Percentiles rank a stretch among this genome's conserved stretches.
These are phyloP conservation scores for Chaetodon trifascialis DNA, from an alignment of 2,113 vertebrate genomes.

Conservation along the genomic window DNA sequence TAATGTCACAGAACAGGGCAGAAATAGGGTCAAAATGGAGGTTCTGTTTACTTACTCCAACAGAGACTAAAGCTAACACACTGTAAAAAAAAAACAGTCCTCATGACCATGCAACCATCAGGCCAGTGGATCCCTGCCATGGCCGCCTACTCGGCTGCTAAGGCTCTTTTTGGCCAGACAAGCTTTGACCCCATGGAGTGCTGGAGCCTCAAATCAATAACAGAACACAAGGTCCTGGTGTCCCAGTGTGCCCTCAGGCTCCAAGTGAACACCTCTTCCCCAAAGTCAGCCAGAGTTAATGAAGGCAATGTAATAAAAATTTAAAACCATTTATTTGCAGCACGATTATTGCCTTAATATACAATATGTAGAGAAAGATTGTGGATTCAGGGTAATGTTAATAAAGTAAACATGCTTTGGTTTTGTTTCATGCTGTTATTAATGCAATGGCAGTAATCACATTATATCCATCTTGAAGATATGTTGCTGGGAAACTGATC, in stretches of 20 bases:
- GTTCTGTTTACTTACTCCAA: neutral
- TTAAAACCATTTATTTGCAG: neutral
- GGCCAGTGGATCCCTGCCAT: slow-evolving; percentile 2
- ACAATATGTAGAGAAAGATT: neutral
- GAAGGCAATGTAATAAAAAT: neutral
- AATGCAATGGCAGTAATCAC: neutral
- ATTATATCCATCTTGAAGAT: neutral
- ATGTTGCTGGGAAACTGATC: neutral
- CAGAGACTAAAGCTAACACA: neutral
- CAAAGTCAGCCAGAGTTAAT: slow-evolving; percentile 32
- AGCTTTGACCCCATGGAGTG: slow-evolving; percentile 40
- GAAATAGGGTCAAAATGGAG: neutral
- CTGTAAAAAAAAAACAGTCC: neutral
- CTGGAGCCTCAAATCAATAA: slow-evolving; percentile 57
- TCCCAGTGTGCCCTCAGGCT: slow-evolving; percentile 10
- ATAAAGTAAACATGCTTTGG: neutral
- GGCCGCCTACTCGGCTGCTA: neutral
- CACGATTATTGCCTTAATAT: neutral
- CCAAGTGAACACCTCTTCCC: slow-evolving; percentile 9
- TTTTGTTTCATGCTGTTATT: too few species aligned
- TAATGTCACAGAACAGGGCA: neutral
- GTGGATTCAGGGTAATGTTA: neutral
- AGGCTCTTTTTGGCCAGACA: slow-evolving; percentile 40
- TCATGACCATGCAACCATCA: slow-evolving; percentile 13
- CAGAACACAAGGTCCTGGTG: slow-evolving; percentile 40